These are phyloP conservation scores for Parapsyche elsis DNA, from an alignment of 1,140 invertebrate genomes.

Conservation along the genomic window DNA sequence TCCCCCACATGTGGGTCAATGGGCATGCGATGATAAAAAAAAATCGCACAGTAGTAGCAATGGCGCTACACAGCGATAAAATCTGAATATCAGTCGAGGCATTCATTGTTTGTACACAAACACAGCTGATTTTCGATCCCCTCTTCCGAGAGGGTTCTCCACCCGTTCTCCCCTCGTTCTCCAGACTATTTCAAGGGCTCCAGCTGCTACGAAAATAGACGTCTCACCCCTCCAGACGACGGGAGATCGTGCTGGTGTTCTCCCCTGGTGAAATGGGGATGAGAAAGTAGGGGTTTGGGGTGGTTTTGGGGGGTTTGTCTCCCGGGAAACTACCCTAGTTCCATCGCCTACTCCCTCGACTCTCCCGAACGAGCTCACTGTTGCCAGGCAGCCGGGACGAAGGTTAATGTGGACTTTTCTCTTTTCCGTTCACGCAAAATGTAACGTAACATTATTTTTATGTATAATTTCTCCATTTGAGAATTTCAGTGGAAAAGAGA, in stretches of 20 bases:
- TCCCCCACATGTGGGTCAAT: too few species aligned
- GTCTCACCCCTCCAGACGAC: not conserved
- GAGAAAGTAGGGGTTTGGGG: not conserved
- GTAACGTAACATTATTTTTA: too few species aligned
- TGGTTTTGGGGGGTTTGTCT: not conserved
- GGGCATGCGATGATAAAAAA: too few species aligned
- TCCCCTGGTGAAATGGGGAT: too few species aligned
- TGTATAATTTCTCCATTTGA: too few species aligned
- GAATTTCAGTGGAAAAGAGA: too few species aligned
- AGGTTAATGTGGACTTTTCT: slow-evolving; percentile 33
- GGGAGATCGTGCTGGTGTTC: too few species aligned
- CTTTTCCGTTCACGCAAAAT: too few species aligned
- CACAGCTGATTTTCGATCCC: slow-evolving; percentile 27
- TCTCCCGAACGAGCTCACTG: slow-evolving; percentile 30
- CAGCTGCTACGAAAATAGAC: slow-evolving; percentile 44
- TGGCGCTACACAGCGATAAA: too few species aligned
- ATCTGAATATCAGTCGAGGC: too few species aligned
- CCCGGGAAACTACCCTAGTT: not conserved
- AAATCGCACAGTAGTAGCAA: too few species aligned
- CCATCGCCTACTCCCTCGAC: slow-evolving; percentile 16
- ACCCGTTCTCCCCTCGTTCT: slow-evolving; percentile 15
- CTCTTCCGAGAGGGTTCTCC: not conserved
- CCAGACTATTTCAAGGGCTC: slow-evolving; percentile 42
- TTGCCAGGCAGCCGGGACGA: slow-evolving; percentile 30
- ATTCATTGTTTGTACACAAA: slow-evolving; percentile 32